phyloP scores from a whole-genome alignment of 2,797 vertebrate genomes.

The Darevskia nairensis region DNA sequence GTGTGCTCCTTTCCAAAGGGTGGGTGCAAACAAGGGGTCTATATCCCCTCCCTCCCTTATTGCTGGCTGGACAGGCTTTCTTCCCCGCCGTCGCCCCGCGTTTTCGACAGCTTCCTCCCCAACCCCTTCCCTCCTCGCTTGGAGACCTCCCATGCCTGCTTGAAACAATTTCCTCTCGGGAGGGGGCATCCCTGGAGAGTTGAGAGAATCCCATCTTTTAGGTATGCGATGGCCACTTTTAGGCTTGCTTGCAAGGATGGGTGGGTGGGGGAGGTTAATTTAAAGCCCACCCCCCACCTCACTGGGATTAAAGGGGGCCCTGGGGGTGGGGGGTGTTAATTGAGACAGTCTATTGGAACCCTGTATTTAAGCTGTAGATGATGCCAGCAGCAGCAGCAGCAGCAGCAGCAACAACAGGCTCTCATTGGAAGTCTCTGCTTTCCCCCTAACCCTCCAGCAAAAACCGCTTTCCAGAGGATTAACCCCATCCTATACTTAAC shows the following conservation, averaged over 20 bases:
- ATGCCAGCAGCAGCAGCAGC: too few relatives aligned
- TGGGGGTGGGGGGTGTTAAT: not conserved
- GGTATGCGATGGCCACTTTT: not conserved
- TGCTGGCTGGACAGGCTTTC: not conserved
- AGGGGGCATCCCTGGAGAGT: not conserved
- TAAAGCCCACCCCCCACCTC: not conserved
- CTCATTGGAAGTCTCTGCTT: not conserved
- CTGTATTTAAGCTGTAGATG: not conserved
- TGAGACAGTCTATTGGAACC: not conserved
- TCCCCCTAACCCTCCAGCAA: not conserved
- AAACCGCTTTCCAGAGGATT: not conserved
- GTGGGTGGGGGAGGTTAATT: too few relatives aligned
- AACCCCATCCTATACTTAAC: not conserved
- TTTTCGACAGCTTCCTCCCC: not conserved
- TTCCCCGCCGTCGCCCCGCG: not conserved
- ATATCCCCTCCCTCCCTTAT: not conserved
- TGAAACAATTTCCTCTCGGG: not conserved
- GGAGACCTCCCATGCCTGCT: constrained; percentile 55
- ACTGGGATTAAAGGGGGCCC: not conserved
- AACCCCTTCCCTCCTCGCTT: not conserved
- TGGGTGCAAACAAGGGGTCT: not conserved
- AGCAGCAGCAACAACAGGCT: not conserved
- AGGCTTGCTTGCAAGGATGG: not conserved
- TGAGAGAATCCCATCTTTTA: not conserved
- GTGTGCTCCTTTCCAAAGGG: too few relatives aligned